Base-by-base conservation (phyloP, 2,888 invertebrate genomes). In the Polia nebulosa region DNA sequence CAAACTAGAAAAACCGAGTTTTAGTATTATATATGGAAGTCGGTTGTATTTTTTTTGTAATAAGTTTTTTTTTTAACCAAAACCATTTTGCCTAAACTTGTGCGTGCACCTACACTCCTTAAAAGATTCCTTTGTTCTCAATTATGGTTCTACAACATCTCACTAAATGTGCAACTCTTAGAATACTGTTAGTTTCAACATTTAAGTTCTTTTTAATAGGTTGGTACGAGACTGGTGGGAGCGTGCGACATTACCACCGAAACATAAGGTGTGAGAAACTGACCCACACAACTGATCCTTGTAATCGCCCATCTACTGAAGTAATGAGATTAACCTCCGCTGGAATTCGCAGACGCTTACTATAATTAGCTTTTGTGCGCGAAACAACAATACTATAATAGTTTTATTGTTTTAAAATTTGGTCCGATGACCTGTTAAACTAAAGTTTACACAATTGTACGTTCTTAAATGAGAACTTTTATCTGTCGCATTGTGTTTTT, bases 381-480 rank as follows among this genome's bases (percentile, higher is more conserved):
- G 88, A 89, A 91, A n/a, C n/a, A 93, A 95, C 93, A 95, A 94
- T 94, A 91, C 92, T 85, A 87, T 91, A 92, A 92, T 92, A 89
- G 90, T 91, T 91, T 89, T 91, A 94, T 93, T 94, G 93, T 93
- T 88, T 87, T 77, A 88, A 88, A 88, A 88, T 90, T 89, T 88
- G 78, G 87, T 85, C 84, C 82, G 83, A 85, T 87, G 88, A 88
- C 86, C 90, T 86, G 86, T 89, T 89, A 86, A 87, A 88, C 84
- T 83, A 66, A 72, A 65, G 63, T 80, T 81, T 72, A 74, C 74
- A 72, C 81, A 80, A 81, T 79, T 55, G 73, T 71, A 73, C 44
- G 47, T 58, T 73, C 65, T 56, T 44, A 68, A 77, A 72, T 76
- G 56, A 59, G 59, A 63, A 64, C 36, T 70, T 47, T 70, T 69